Evolutionary conservation across 2,797 vertebrate genomes (phyloP), one percentile per base, ranked within the genome.

Genomic region (Rachycentron canadum): DNA sequence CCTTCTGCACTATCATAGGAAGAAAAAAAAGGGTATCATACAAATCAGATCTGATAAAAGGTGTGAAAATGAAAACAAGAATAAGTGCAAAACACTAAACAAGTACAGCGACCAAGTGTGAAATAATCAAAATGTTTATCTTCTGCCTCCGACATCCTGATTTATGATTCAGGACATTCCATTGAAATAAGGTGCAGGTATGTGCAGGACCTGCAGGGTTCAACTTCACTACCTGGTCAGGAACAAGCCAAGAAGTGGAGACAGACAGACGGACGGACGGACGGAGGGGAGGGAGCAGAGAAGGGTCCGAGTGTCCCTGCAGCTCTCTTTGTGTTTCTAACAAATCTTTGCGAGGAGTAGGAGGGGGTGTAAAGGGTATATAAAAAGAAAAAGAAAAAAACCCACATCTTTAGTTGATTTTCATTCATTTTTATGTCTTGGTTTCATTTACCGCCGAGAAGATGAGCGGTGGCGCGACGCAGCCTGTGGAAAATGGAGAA

Each of bases 391-490:
- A 7, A 10, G 2, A 16, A 47, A 40, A 12, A 40, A 40, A 1
- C 10, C 21, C 8, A 45, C 28, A 1, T 49, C 25, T 63, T 41
- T 17, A 23, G 17, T 30, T 26, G 8, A 7, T 9, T 56, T 43
- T 17, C 8, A 12, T 5, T 21, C 3, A 28, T 55, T 59, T 65
- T n/a, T 62, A 25, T 69, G 16, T 69, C 2, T 68, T 25, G 28
- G 13, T 3, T 59, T 61, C 14, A 8, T n/a, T 72, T 26, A 9
- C 2, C 19, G 12, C 38, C 2, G 47, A 62, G 79, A 86, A 87
- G 86, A 91, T 91, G 88, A 90, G 73, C 74, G 53, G 34, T 0
- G 49, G n/a, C 3, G 59, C 1, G 41, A 45, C 53, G 25, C 52
- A n/a, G 47, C 40, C 67, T 1, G 14, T 5, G 49, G 40, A 3